Percentiles rank a stretch among this genome's conserved stretches.
phyloP scores from a whole-genome alignment of 2,888 invertebrate species.

The Plagodis pulveraria region DNA sequence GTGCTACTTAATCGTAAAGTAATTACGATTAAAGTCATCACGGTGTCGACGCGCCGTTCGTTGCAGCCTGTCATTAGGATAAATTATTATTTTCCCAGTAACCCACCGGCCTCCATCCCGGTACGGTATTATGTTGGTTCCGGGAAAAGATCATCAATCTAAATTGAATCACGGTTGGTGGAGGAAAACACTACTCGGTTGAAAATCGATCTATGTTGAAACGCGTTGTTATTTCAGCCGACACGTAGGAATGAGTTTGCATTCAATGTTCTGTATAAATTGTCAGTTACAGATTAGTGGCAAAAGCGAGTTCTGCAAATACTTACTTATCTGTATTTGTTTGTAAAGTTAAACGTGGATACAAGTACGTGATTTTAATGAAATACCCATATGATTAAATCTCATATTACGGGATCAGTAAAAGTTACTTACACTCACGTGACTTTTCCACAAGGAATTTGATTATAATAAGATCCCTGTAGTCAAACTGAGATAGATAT shows the following conservation, averaged over 20 bases:
- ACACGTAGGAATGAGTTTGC: conserved; percentile 39
- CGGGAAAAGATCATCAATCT: conserved; percentile 41
- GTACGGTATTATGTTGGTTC: conserved; percentile 38
- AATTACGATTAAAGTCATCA: conserved; percentile 30
- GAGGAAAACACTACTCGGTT: conserved; percentile 40
- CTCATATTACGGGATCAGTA: too few species aligned
- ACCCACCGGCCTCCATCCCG: conserved; percentile 27
- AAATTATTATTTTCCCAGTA: conserved; percentile 38
- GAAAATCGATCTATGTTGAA: conserved; percentile 39
- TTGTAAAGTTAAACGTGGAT: background rate
- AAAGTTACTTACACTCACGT: too few species aligned
- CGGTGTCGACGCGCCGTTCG: conserved; percentile 22
- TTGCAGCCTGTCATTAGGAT: conserved; percentile 39
- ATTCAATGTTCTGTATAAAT: conserved; percentile 38
- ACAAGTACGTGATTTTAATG: too few species aligned
- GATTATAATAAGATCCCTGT: too few species aligned
- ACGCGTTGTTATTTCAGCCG: conserved; percentile 34
- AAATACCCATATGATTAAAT: too few species aligned
- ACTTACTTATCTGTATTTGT: conserved; percentile 11
- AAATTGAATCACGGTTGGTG: conserved; percentile 40
- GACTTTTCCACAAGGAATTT: too few species aligned
- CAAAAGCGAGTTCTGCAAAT: conserved; percentile 17
- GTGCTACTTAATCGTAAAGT: conserved; percentile 14
- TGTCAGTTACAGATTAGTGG: conserved; percentile 32
- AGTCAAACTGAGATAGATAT: too few species aligned